phyloP scores from a whole-genome alignment of 1,140 invertebrate genomes.

The Polyergus mexicanus region DNA sequence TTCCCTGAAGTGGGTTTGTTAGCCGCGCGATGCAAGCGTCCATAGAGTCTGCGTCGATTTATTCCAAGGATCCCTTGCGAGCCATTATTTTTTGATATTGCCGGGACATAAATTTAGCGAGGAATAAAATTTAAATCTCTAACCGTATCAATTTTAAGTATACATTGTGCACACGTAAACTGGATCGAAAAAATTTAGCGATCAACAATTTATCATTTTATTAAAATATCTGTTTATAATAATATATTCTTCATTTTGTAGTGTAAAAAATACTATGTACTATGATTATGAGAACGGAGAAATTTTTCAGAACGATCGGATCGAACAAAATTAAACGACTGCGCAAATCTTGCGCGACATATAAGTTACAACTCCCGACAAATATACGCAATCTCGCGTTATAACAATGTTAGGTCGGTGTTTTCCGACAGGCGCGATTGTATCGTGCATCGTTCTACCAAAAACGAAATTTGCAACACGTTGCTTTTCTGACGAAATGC shows the following conservation, averaged over 20 bases:
- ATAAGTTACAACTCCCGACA: constrained; percentile 2
- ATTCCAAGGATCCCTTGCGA: constrained; percentile 48
- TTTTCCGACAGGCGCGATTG: constrained; percentile 11
- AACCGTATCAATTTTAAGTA: constrained; percentile 11
- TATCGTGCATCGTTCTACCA: constrained; percentile 2
- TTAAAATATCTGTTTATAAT: constrained; percentile 15
- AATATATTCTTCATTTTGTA: background rate
- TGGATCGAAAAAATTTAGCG: background rate
- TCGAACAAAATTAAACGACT: constrained; percentile 9
- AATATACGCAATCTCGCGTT: background rate
- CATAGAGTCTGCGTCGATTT: constrained; percentile 60
- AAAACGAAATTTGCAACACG: constrained; percentile 15
- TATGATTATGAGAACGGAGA: background rate
- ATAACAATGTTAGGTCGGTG: constrained; percentile 33
- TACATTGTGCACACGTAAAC: background rate
- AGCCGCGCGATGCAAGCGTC: constrained; percentile 54
- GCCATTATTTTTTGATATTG: constrained; percentile 32
- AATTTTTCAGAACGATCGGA: background rate
- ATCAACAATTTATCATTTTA: constrained; percentile 7
- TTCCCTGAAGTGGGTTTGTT: constrained; percentile 67
- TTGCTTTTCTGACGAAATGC: constrained; percentile 9
- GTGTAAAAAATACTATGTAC: background rate
- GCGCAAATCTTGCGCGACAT: background rate
- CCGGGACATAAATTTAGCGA: constrained; percentile 20
- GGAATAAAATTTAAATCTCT: constrained; percentile 32